phyloP scores from a whole-genome alignment of 23 tunicate species.

The Trididemnum clinides region DNA sequence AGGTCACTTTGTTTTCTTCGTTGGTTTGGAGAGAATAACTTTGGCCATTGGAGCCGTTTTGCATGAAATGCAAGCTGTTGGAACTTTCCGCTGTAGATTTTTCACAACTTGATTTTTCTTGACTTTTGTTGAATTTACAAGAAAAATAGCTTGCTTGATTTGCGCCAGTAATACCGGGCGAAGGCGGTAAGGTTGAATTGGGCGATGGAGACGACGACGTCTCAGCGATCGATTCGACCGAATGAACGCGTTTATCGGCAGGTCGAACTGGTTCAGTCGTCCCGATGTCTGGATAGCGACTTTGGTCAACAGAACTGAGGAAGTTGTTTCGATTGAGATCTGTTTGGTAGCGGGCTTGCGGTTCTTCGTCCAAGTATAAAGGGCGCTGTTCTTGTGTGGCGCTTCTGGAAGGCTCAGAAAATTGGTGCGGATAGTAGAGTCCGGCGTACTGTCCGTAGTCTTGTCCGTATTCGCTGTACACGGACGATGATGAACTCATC shows the following conservation, averaged over 20 bases:
- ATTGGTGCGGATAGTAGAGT: neutral
- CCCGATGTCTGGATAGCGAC: conserved; percentile 6
- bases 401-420: neutral
- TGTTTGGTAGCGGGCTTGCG: neutral
- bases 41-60: neutral
- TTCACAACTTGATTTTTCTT: neutral
- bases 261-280: neutral
- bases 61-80: neutral
- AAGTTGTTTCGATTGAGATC: neutral
- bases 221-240: conserved; percentile 54
- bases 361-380: neutral
- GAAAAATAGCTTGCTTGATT: neutral
- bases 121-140: neutral
- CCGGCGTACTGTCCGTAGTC: neutral
- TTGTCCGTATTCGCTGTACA: conserved; percentile 9
- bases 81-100: neutral
- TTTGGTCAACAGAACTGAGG: neutral
- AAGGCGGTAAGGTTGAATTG: conserved; percentile 29
- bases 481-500: neutral
- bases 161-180: neutral
- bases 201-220: conserved; percentile 58
- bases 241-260: conserved; percentile 32
- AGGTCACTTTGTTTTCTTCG: neutral
- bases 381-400: neutral
- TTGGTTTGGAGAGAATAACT: neutral